Base-by-base conservation (phyloP, 2,888 invertebrate genomes). In the Scotopteryx bipunctaria region DNA sequence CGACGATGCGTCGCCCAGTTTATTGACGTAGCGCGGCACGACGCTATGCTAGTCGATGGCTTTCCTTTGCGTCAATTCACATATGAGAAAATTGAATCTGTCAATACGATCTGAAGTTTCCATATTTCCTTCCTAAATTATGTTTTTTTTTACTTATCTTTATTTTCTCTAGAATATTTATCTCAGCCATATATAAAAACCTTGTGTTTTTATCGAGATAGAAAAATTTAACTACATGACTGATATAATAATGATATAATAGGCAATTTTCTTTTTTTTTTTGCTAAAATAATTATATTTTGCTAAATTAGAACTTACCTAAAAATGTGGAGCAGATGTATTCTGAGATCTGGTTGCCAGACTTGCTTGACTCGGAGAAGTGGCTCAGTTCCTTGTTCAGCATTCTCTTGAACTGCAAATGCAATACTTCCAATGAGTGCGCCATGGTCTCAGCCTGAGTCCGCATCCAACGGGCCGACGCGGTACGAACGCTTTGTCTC, bases 261-360 rank as follows among this genome's bases (percentile, higher is more conserved):
- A n/a, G n/a, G n/a, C n/a, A n/a, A n/a, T n/a, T n/a, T n/a, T n/a
- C n/a, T n/a, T n/a, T n/a, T n/a, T n/a, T n/a, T n/a, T n/a, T n/a
- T n/a, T n/a, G n/a, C n/a, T n/a, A n/a, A n/a, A n/a, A n/a, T n/a
- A n/a, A n/a, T n/a, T n/a, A n/a, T n/a, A n/a, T n/a, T n/a, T n/a
- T n/a, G n/a, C n/a, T n/a, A n/a, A n/a, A n/a, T n/a, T n/a, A n/a
- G n/a, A 9, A 64, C 96, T 96, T 91, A 99, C 99, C 98, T 91
- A 99, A 95, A 92, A 99, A 99, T 71, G 99, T 99, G 72, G 97
- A 97, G 92, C 98, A 98, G 91, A 99, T 98, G 92, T 98, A 99
- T 89, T 99, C 99, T 54, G 99, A 99, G 85, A 99, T 98, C 93
- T 99, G 99, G 91, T 99, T 98, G 77, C 99, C 99, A 69, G 99